These are phyloP conservation scores for Cassiopea andromeda DNA, from an alignment of 30 jellyfish, hydroid and myxozoan genomes.

Conservation along the genomic window DNA sequence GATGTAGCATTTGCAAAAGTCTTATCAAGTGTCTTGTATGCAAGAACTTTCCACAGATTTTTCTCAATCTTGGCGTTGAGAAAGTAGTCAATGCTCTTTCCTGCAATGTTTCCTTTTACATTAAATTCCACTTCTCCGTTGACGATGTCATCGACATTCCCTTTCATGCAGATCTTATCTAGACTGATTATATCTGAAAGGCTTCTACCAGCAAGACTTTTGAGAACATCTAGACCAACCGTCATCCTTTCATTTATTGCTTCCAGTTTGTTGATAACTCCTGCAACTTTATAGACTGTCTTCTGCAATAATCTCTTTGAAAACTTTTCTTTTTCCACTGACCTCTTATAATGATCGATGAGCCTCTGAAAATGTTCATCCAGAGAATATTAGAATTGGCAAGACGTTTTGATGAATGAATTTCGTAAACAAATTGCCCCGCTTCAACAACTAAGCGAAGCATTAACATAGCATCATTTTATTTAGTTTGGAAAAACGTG, in stretches of 20 bases:
- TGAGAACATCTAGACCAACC: constrained; percentile 74
- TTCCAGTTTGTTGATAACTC: constrained; percentile 67
- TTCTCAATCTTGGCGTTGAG: constrained; percentile 69
- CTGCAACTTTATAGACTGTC: constrained; percentile 77
- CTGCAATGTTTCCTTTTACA: constrained; percentile 45
- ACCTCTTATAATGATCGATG: constrained; percentile 40
- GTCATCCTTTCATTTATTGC: constrained; percentile 65
- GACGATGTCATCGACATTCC: constrained; percentile 66
- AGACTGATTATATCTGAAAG: constrained; percentile 51
- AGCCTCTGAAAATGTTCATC: constrained; percentile 35
- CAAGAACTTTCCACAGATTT: constrained; percentile 63
- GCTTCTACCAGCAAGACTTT: constrained; percentile 42
- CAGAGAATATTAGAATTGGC: background rate
- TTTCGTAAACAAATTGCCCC: too few relatives aligned
- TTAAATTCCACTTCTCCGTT: constrained; percentile 47
- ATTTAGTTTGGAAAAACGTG: too few relatives aligned
- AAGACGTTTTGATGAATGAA: too few relatives aligned
- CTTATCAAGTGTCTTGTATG: constrained; percentile 57
- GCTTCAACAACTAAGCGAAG: too few relatives aligned
- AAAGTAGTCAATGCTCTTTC: constrained; percentile 20
- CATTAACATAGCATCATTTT: too few relatives aligned
- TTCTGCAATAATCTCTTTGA: constrained; percentile 74
- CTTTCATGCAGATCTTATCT: constrained; percentile 69
- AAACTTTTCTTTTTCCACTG: constrained; percentile 57
- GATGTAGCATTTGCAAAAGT: constrained; percentile 67